Evolutionary conservation across 2,888 invertebrate genomes (phyloP).

Genomic region (Pterostichus niger): DNA sequence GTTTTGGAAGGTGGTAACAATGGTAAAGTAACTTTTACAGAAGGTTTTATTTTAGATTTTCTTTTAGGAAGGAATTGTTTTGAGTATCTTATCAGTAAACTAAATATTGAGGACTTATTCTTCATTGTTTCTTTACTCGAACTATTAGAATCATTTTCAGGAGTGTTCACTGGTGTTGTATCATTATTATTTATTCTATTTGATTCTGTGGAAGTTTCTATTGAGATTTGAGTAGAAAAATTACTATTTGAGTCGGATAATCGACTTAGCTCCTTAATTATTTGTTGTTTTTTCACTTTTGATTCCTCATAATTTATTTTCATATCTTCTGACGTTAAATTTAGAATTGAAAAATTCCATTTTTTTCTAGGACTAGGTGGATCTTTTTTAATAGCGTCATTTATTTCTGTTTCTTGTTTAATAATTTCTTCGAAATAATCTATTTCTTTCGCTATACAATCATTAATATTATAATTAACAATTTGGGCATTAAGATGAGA

Average conservation of each 20-base stretch:
- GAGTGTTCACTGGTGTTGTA: too few relatives aligned
- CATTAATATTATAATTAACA: too few relatives aligned
- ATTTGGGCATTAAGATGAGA: too few relatives aligned
- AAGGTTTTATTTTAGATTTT: background rate
- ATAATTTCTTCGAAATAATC: too few relatives aligned
- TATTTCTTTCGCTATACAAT: too few relatives aligned
- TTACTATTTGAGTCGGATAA: too few relatives aligned
- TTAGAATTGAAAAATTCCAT: background rate
- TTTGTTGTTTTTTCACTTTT: background rate
- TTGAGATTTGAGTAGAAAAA: too few relatives aligned
- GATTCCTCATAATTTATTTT: background rate
- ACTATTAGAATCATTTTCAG: too few relatives aligned
- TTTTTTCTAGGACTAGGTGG: background rate
- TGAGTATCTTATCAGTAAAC: constrained; percentile 6
- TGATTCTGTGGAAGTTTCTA: too few relatives aligned
- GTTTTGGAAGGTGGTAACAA: too few relatives aligned
- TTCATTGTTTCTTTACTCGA: background rate
- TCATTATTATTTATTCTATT: too few relatives aligned
- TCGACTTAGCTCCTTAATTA: background rate
- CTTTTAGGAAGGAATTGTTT: constrained; percentile 7
- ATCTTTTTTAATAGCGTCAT: too few relatives aligned
- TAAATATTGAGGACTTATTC: background rate
- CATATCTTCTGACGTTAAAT: background rate
- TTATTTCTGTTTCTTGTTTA: background rate
- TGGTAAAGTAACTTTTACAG: background rate